These are phyloP conservation scores for Venustoraphidia nigricollis DNA, from an alignment of 2,888 invertebrate genomes.

Conservation along the genomic window DNA sequence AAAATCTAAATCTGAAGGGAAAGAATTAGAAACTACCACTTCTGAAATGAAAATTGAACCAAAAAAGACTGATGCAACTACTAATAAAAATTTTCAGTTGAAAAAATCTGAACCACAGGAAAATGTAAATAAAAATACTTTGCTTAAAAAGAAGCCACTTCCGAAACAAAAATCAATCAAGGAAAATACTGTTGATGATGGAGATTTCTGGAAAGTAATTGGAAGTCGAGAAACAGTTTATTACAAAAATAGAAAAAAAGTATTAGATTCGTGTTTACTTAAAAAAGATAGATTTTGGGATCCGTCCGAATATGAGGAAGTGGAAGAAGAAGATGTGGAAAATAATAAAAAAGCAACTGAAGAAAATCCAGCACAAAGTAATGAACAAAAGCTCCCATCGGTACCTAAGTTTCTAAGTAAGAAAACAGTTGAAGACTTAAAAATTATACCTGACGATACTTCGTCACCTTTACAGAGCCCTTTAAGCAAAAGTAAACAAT, in stretches of 20 bases:
- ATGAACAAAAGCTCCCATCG: background rate
- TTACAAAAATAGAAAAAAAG: slow-evolving; percentile 37
- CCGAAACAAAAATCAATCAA: slow-evolving; percentile 10
- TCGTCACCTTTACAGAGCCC: too few species aligned
- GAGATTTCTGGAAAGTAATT: slow-evolving; percentile 50
- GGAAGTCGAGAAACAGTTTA: slow-evolving; percentile 49
- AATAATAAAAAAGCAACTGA: slow-evolving; percentile 3
- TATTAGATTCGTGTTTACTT: slow-evolving; percentile 18
- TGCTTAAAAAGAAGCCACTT: slow-evolving; percentile 23
- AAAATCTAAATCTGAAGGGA: slow-evolving; percentile 1
- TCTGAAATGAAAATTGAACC: slow-evolving; percentile 7
- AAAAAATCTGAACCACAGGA: slow-evolving; percentile 24
- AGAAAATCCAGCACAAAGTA: background rate
- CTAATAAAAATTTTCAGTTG: slow-evolving; percentile 6
- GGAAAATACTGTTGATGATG: slow-evolving; percentile 21
- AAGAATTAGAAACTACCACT: slow-evolving; percentile 5
- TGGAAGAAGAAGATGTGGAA: slow-evolving; percentile 12
- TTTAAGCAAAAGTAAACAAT: too few species aligned
- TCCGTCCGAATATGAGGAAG: slow-evolving; percentile 1
- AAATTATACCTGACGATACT: background rate
- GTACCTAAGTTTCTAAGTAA: background rate
- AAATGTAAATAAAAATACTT: slow-evolving; percentile 23
- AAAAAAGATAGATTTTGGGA: too few species aligned
- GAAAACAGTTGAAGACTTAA: slow-evolving; percentile 1
- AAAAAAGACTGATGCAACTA: slow-evolving; percentile 3